A percentile compares a stretch with the other conserved stretches of the same genome.
These are phyloP conservation scores for Physocephala rufipes DNA, from an alignment of 2,888 invertebrate genomes.

Conservation along the genomic window DNA sequence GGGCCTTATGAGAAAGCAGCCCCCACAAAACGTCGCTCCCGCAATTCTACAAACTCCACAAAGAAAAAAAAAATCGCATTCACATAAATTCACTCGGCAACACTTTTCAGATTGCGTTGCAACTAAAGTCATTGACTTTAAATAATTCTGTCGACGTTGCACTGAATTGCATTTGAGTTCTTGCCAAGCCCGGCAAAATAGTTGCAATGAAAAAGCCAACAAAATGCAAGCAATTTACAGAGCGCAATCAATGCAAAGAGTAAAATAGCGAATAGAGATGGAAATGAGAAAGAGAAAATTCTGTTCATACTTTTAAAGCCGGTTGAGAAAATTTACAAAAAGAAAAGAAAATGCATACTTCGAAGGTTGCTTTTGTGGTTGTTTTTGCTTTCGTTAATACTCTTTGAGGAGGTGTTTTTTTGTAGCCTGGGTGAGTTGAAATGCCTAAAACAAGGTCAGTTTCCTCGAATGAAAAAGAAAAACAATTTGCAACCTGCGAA, in stretches of 20 bases:
- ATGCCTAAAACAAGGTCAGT: conserved; percentile 25
- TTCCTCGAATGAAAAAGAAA: neutral
- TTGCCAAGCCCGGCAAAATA: neutral
- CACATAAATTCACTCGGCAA: neutral
- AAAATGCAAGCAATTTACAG: neutral
- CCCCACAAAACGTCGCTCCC: too few species aligned
- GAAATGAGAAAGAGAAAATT: neutral
- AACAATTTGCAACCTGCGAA: neutral
- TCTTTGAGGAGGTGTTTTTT: neutral
- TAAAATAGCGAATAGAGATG: neutral
- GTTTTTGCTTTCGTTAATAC: too few species aligned
- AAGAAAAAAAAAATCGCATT: too few species aligned
- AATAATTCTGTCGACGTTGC: conserved; percentile 6
- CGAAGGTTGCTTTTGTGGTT: too few species aligned
- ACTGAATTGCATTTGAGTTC: neutral
- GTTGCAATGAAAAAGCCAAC: conserved; percentile 1
- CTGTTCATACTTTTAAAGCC: too few species aligned
- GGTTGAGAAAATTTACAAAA: neutral
- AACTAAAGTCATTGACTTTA: conserved; percentile 11
- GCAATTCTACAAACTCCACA: too few species aligned
- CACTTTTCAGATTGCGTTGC: neutral
- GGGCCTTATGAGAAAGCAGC: too few species aligned
- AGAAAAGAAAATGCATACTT: neutral
- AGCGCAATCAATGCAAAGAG: neutral
- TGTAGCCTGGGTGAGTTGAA: neutral